phyloP scores from a whole-genome alignment of 1,140 invertebrate genomes.

The Streblospio benedicti region DNA sequence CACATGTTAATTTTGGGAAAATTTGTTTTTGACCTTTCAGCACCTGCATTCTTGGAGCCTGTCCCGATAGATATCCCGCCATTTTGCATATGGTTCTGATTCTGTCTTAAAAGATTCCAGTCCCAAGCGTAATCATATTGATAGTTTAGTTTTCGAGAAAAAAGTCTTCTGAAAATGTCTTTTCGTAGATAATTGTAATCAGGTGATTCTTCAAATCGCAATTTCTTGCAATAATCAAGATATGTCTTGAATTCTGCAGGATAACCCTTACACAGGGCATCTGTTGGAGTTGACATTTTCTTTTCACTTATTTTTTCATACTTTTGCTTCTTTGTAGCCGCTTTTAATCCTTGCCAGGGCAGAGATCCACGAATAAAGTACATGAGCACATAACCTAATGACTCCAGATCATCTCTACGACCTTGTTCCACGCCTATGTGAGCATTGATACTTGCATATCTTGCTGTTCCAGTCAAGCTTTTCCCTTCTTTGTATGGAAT shows the following conservation, averaged over 20 bases:
- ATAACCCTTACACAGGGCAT: slow-evolving; percentile 38
- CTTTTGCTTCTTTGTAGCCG: slow-evolving; percentile 52
- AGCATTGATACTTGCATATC: slow-evolving; percentile 24
- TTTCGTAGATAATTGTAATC: slow-evolving; percentile 49
- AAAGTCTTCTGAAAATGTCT: slow-evolving; percentile 47
- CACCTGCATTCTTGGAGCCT: neutral
- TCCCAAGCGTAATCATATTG: slow-evolving; percentile 94
- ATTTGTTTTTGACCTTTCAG: no score
- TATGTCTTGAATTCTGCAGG: slow-evolving; percentile 30
- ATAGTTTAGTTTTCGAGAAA: slow-evolving; percentile 22
- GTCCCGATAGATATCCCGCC: neutral
- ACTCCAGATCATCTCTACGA: slow-evolving; percentile 92
- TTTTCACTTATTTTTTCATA: slow-evolving; percentile 53
- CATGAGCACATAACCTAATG: slow-evolving; percentile 91
- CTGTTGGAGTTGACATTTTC: slow-evolving; percentile 51
- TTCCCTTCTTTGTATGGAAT: slow-evolving; percentile 34
- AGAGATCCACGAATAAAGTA: slow-evolving; percentile 84
- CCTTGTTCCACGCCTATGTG: slow-evolving; percentile 59
- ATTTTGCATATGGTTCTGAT: neutral
- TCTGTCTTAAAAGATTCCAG: slow-evolving; percentile 93
- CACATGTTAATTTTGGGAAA: no score
- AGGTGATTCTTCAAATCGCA: slow-evolving; percentile 44
- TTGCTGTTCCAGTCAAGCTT: slow-evolving; percentile 29
- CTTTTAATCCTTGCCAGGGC: slow-evolving; percentile 75
- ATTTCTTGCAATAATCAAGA: slow-evolving; percentile 40